Evolutionary conservation across 2,888 invertebrate genomes (phyloP), one percentile per base, ranked within the genome.

Genomic region (Cactoblastis cactorum): DNA sequence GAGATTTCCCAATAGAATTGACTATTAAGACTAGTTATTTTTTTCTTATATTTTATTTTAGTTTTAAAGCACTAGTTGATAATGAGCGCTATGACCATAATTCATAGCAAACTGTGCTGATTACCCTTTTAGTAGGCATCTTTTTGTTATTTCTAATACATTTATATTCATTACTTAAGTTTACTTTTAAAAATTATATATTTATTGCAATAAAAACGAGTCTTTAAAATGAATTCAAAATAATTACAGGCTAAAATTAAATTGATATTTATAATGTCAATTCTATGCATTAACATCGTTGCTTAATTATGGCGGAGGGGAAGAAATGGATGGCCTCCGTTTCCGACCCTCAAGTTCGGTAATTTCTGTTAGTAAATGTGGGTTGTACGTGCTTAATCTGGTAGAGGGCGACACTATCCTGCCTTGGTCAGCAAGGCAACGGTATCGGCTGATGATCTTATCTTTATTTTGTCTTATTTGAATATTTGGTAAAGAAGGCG

Each of bases 361-460:
- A 69, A 78, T 77, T 76, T 69, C 69, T 65, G 73, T 75, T 67
- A 73, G 65, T 68, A 72, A 80, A 76, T 69, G 71, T 72, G 56
- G 57, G 56, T 68, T 62, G 62, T 55, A 61, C 68, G 67, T 67
- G 66, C 61, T 63, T 71, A 67, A 70, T 74, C 66, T 68, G 19
- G 41, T 24, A 14, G 41, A 12, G 52, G 57, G 39, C 45, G 51
- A 45, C 54, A 51, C 50, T 54, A 53, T 53, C 35, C 57, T 56
- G 56, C 52, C 45, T 24, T 33, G 45, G 45, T 45, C 28, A 22
- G 12, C 22, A 41, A 24, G 41, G 6, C 24, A 19, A 5, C 6
- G 41, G 41, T 37, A 37, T 12, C 33, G 3, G 33, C 1, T 1
- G 2, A 9, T 9, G 1, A 9, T 32, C 32, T 22, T 32, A 28